Percentiles rank a stretch among this genome's conserved stretches.
Evolutionary conservation across 2,113 vertebrate species (phyloP).

Genomic region (Shinisaurus crocodilurus): DNA sequence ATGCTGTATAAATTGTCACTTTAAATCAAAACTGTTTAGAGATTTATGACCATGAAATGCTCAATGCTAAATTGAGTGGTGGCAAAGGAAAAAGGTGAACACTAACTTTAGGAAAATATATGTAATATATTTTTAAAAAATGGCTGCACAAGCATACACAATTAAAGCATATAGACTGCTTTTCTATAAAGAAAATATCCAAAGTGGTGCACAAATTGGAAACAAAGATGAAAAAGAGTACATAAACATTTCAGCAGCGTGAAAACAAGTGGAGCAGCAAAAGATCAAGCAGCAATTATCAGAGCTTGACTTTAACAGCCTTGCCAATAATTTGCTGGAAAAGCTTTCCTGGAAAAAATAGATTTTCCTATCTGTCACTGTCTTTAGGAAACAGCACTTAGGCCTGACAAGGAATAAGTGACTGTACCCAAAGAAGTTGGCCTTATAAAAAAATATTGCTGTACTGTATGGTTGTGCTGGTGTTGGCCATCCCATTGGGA

Average conservation of each 20-base stretch:
- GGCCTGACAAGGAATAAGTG: not conserved
- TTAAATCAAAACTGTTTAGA: conserved; percentile 21
- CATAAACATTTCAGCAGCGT: not conserved
- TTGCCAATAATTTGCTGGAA: conserved; percentile 27
- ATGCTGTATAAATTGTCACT: conserved; percentile 9
- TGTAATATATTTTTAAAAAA: not conserved
- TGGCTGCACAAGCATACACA: not conserved
- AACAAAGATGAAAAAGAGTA: conserved; percentile 16
- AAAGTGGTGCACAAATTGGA: not conserved
- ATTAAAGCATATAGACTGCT: not conserved
- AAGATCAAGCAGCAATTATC: conserved; percentile 24
- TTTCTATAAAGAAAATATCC: not conserved
- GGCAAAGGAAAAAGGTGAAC: not conserved
- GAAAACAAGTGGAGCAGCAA: conserved; percentile 18
- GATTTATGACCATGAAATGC: conserved; percentile 22
- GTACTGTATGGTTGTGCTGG: not conserved
- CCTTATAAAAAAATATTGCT: not conserved
- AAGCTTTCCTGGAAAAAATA: not conserved
- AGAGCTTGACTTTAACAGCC: conserved; percentile 10
- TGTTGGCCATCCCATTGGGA: not conserved
- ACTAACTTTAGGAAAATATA: not conserved
- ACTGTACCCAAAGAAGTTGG: not conserved
- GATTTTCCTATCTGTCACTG: conserved; percentile 22
- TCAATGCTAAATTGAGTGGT: not conserved
- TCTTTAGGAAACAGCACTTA: conserved; percentile 8